Evolutionary conservation across 2,797 vertebrate species (phyloP).

Genomic region (Alfaro cultratus): DNA sequence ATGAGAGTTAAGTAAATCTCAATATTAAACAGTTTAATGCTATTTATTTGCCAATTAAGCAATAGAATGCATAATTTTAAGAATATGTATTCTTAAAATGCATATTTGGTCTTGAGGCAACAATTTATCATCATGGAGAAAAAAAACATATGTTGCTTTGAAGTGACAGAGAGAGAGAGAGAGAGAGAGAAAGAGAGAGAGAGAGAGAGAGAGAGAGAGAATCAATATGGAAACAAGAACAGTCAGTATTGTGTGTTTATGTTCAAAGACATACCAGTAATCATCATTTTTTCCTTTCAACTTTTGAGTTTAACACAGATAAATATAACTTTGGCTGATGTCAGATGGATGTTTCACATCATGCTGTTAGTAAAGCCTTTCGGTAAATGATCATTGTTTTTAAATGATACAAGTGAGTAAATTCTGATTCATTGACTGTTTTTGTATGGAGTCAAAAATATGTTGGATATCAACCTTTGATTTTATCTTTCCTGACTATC

Average conservation of each 20-base stretch:
- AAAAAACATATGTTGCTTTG: neutral
- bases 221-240: neutral
- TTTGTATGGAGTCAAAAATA: neutral
- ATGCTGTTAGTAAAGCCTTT: neutral
- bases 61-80: too few species aligned
- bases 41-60: neutral
- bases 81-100: neutral
- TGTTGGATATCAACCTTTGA: neutral
- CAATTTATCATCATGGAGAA: neutral
- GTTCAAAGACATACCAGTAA: neutral
- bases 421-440: neutral
- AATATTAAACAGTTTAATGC: neutral
- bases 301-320: neutral
- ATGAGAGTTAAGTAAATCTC: neutral
- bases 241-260: neutral
- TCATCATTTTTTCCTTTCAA: neutral
- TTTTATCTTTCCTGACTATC: constrained; percentile 7
- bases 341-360: neutral
- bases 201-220: neutral
- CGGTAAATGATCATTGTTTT: neutral
- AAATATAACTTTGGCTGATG: neutral
- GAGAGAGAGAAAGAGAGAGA: neutral
- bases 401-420: neutral
- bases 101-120: neutral
- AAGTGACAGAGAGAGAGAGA: neutral